A percentile compares a stretch with the other conserved stretches of the same genome.
phyloP scores from a whole-genome alignment of 2,113 vertebrate genomes.

The Hassar affinis region DNA sequence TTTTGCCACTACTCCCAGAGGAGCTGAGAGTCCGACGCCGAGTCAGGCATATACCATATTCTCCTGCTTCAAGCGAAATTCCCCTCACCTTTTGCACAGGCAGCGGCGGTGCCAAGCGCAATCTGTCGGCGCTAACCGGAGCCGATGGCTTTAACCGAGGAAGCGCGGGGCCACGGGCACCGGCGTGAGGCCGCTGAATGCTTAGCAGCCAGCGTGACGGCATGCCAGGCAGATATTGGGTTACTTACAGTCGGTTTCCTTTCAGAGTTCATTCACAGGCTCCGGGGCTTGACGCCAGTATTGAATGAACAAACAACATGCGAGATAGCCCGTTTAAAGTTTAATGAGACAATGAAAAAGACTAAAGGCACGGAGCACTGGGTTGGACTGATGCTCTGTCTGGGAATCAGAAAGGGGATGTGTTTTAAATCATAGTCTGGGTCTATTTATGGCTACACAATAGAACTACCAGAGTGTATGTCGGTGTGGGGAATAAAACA shows the following conservation, averaged over 20 bases:
- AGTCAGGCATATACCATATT: slow-evolving; percentile 8
- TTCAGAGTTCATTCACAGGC: slow-evolving; percentile 20
- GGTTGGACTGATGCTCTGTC: background rate
- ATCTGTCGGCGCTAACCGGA: slow-evolving; percentile 21
- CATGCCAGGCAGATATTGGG: slow-evolving; percentile 24
- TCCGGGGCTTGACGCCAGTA: background rate
- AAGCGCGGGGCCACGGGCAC: background rate
- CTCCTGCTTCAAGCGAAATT: slow-evolving; percentile 16
- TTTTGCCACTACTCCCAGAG: slow-evolving; percentile 18
- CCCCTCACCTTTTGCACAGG: slow-evolving; percentile 1
- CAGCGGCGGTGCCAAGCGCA: background rate
- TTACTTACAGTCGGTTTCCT: slow-evolving; percentile 37
- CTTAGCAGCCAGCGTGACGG: slow-evolving; percentile 20
- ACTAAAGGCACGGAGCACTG: background rate
- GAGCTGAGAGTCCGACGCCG: background rate
- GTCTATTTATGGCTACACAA: background rate
- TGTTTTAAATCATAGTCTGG: background rate
- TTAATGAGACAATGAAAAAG: slow-evolving; percentile 51
- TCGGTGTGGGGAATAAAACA: background rate
- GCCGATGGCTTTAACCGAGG: slow-evolving; percentile 8
- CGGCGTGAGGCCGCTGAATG: background rate
- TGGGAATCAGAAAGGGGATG: background rate
- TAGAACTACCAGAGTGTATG: background rate
- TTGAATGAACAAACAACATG: slow-evolving; percentile 4
- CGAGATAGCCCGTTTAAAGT: slow-evolving; percentile 25